A percentile compares a stretch with the other conserved stretches of the same genome.
Conservation (phyloP, 2,888 invertebrate genomes). For the Atrina japonica region DNA sequence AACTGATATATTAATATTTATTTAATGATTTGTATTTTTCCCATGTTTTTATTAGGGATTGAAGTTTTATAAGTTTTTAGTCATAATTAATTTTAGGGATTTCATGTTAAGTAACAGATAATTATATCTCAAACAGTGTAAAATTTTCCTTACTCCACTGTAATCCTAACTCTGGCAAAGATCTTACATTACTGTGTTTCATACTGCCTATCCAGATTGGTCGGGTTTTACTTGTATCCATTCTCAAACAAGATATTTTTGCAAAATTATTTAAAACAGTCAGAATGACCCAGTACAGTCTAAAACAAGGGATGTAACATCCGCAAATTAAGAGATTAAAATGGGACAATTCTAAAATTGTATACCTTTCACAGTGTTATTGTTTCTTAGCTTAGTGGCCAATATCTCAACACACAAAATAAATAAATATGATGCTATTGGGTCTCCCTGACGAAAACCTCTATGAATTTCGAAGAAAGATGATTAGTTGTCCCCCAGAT, state of each 20-base stretch:
- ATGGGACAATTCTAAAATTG: constrained; percentile 3
- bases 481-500: constrained; percentile 6
- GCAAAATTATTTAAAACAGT: not conserved
- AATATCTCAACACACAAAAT: constrained; percentile 4
- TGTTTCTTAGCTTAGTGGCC: not conserved
- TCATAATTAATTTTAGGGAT: constrained; percentile 3
- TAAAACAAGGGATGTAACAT: not conserved
- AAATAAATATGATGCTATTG: constrained; percentile 3
- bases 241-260: not conserved
- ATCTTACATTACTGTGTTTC: constrained; percentile 1
- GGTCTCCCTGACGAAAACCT: constrained; percentile 20
- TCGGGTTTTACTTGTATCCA: not conserved
- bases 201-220: constrained; percentile 3
- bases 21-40: constrained; percentile 6
- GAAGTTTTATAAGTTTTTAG: not conserved
- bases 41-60: constrained; percentile 3
- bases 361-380: not conserved
- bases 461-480: constrained; percentile 14
- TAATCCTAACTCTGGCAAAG: not conserved
- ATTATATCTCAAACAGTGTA: constrained; percentile 6
- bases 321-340: not conserved
- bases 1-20: not conserved
- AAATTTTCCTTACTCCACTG: not conserved
- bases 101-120: constrained; percentile 13
- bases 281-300: not conserved